Evolutionary conservation across 1,140 invertebrate genomes (phyloP), one percentile per base, ranked within the genome.

Genomic region (Zaprionus inermis): DNA sequence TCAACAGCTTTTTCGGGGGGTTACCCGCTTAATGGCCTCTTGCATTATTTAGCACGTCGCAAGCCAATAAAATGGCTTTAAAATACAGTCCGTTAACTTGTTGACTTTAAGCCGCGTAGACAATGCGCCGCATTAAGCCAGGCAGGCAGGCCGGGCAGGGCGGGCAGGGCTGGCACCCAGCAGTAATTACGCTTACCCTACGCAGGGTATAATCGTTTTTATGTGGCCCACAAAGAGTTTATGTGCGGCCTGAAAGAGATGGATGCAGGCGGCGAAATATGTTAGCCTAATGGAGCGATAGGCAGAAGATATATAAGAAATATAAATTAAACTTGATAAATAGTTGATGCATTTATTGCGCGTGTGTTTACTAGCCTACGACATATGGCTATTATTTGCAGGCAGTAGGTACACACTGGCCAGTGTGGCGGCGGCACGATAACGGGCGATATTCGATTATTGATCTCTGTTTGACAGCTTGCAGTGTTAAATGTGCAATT

Each of bases 11-110:
- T 56, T 71, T 46, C 4, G 44, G n/a, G 20, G 44, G 44, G 18
- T 16, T 44, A 5, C 38, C 52, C 28, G 72, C 65, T 83, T 88
- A 88, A 88, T 88, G 84, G 84, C 65, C 64, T 89, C 51, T 61
- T 88, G 84, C 80, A 89, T 88, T 84, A 88, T 88, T 88, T 89
- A 72, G 74, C 79, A 83, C 79, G 69, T 63, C 67, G 84, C 63
- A 81, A 72, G 61, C 77, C 84, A 72, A 86, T 86, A 85, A 86
- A 88, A 83, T 73, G 65, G 51, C 81, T 85, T 85, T 82, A 88
- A 88, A 68, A 59, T 71, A 56, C 46, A 36, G 60, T 55, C 59
- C 72, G 46, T 71, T 64, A 61, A 79, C 72, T 82, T 74, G 70
- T 80, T 77, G 83, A 74, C 83, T 86, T 86, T 86, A 89, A 84